These are phyloP conservation scores for Drosophila nigrodunni DNA, from an alignment of 1,140 invertebrate species.

Conservation along the genomic window DNA sequence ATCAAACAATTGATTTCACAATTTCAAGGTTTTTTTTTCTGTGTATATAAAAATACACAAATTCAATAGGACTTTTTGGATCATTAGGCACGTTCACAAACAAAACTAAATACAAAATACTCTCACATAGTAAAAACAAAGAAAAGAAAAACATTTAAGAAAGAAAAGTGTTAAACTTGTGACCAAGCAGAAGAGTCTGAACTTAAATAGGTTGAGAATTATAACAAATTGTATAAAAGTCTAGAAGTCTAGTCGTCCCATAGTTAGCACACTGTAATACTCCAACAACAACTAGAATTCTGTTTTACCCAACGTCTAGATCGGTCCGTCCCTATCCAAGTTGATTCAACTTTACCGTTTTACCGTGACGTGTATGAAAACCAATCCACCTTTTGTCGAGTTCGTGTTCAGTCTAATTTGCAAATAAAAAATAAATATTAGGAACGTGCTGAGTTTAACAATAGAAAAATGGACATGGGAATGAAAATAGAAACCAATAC, in stretches of 20 bases:
- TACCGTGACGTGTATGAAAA: slow-evolving; percentile 17
- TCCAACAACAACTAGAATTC: not conserved
- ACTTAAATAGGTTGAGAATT: slow-evolving; percentile 73
- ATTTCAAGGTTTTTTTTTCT: too few species aligned
- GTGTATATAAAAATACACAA: too few species aligned
- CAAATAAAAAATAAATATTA: not conserved
- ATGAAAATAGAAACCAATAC: not conserved
- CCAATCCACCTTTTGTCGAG: slow-evolving; percentile 18
- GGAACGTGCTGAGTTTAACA: slow-evolving; percentile 29
- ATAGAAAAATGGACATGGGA: slow-evolving; percentile 1
- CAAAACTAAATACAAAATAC: slow-evolving; percentile 13
- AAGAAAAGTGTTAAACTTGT: slow-evolving; percentile 57
- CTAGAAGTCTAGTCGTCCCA: too few species aligned
- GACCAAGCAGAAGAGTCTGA: slow-evolving; percentile 81
- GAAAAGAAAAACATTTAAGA: slow-evolving; percentile 11
- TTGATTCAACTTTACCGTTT: slow-evolving; percentile 18
- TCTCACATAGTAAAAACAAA: slow-evolving; percentile 11
- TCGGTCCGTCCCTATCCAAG: slow-evolving; percentile 59
- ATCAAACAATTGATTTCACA: too few species aligned
- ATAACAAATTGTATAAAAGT: slow-evolving; percentile 44
- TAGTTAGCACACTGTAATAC: not conserved
- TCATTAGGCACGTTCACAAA: slow-evolving; percentile 29
- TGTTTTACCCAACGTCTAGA: slow-evolving; percentile 58
- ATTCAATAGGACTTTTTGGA: not conserved
- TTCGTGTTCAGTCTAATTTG: slow-evolving; percentile 17